phyloP scores from a whole-genome alignment of 2,797 vertebrate genomes.

The Cynodonichthys magdalenae region DNA sequence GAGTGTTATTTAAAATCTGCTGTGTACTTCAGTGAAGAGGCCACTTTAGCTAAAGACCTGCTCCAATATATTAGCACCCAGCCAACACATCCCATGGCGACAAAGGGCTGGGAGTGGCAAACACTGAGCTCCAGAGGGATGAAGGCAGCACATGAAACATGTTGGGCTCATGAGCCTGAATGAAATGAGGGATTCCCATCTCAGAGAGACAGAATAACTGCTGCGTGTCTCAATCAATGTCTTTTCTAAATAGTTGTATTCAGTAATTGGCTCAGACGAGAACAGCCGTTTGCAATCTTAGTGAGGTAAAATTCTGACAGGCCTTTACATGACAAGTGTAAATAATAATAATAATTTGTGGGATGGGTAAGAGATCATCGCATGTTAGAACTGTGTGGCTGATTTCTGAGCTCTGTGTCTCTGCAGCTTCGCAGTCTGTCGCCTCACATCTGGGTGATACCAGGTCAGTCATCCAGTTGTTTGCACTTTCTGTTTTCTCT shows the following conservation, averaged over 20 bases:
- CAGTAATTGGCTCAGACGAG: slow-evolving; percentile 15
- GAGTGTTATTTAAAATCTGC: slow-evolving; percentile 33
- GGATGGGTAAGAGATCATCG: slow-evolving; percentile 14
- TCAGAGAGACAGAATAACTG: neutral
- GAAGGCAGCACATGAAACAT: slow-evolving; percentile 40
- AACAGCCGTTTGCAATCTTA: slow-evolving; percentile 15
- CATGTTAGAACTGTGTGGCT: slow-evolving; percentile 20
- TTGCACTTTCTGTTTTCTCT: slow-evolving; percentile 6
- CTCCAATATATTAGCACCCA: slow-evolving; percentile 38
- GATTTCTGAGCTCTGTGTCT: slow-evolving; percentile 18
- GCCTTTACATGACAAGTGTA: slow-evolving; percentile 23
- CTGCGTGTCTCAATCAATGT: too few species aligned
- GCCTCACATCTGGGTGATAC: slow-evolving; percentile 19
- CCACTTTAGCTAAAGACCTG: slow-evolving; percentile 20
- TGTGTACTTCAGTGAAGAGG: slow-evolving; percentile 24
- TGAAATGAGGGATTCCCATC: slow-evolving; percentile 34
- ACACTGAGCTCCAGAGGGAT: slow-evolving; percentile 19
- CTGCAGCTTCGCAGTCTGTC: slow-evolving; percentile 16
- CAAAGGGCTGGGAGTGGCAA: slow-evolving; percentile 38
- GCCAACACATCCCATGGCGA: slow-evolving; percentile 34
- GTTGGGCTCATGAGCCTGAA: slow-evolving; percentile 30
- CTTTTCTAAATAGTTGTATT: neutral
- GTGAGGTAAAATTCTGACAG: slow-evolving; percentile 30
- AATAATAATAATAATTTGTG: slow-evolving; percentile 40
- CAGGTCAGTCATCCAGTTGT: slow-evolving; percentile 20